These are phyloP conservation scores for Leucania comma DNA, from an alignment of 2,888 invertebrate genomes.

Conservation along the genomic window DNA sequence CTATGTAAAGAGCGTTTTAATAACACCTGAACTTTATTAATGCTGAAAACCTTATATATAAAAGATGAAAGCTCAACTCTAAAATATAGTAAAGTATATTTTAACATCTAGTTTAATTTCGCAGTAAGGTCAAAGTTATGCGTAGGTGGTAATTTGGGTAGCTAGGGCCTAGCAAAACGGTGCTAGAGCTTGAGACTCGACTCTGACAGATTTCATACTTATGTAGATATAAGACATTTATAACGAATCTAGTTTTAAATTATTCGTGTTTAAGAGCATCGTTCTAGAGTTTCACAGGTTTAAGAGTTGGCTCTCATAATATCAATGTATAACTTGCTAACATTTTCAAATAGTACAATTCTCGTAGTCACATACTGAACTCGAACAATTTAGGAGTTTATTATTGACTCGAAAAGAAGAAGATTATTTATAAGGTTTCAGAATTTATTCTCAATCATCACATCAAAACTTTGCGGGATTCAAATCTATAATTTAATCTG, in stretches of 20 bases:
- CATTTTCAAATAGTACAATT: not conserved
- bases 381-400: too few species aligned
- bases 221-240: not conserved
- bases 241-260: conserved; percentile 4
- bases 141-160: conserved; percentile 8
- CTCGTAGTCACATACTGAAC: too few species aligned
- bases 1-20: conserved; percentile 33
- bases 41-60: conserved; percentile 1
- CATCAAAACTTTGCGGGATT: not conserved
- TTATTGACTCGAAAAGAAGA: too few species aligned
- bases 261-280: not conserved
- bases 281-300: not conserved
- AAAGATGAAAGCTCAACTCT: not conserved
- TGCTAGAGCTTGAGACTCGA: conserved; percentile 7
- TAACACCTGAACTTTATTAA: conserved; percentile 36
- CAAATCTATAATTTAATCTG: not conserved
- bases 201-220: not conserved
- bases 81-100: conserved; percentile 18
- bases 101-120: conserved; percentile 12
- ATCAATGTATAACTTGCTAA: not conserved
- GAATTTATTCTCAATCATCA: not conserved
- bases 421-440: not conserved
- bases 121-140: conserved; percentile 3
- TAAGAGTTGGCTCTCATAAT: not conserved
- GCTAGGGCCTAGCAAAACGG: not conserved